Conservation (phyloP, 2,888 invertebrate genomes). For the Lapara coniferarum region DNA sequence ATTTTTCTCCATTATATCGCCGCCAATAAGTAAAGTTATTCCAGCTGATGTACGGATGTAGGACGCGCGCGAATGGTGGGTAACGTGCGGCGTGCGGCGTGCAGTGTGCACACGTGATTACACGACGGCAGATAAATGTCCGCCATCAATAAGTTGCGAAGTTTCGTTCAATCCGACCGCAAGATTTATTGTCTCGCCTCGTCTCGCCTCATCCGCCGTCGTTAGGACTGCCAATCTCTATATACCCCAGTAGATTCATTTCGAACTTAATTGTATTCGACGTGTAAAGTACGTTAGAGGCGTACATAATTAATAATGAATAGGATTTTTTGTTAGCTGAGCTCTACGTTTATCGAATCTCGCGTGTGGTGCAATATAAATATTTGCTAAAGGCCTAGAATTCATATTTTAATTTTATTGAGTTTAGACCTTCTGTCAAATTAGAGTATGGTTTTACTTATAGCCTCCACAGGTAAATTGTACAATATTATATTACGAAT, state of each 20-base stretch:
- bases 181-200: background rate
- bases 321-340: too few relatives aligned
- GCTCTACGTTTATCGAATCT: too few relatives aligned
- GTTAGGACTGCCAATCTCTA: background rate
- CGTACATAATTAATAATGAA: too few relatives aligned
- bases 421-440: too few relatives aligned
- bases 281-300: background rate
- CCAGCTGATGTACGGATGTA: background rate
- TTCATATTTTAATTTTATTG: too few relatives aligned
- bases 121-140: conserved; percentile 19
- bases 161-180: conserved; percentile 5
- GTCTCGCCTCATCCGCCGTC: background rate
- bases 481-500: too few relatives aligned
- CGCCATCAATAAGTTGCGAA: conserved; percentile 13
- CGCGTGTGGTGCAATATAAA: too few relatives aligned
- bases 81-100: background rate
- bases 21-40: background rate
- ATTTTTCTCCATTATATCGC: background rate
- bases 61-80: background rate
- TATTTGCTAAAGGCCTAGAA: too few relatives aligned
- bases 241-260: too few relatives aligned
- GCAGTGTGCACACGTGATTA: conserved; percentile 1
- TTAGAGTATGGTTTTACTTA: too few relatives aligned
- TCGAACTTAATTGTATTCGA: background rate
- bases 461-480: too few relatives aligned